Percentiles rank a stretch among this genome's conserved stretches.
phyloP scores from a whole-genome alignment of 2,888 invertebrate species.

The Ophion obscuratus region DNA sequence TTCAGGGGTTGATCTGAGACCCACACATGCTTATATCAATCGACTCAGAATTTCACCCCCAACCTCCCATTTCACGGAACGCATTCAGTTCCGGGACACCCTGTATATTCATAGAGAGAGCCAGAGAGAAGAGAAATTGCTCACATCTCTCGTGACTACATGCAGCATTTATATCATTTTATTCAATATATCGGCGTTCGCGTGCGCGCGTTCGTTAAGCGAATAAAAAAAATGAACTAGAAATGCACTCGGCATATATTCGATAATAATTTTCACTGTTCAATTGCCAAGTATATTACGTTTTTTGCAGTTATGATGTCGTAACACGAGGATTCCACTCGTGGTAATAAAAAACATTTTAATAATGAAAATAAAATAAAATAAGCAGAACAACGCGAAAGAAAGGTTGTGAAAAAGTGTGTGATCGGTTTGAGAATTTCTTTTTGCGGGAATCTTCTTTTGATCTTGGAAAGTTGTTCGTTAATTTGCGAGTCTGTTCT shows the following conservation, averaged over 20 bases:
- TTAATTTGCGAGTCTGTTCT: too few species aligned
- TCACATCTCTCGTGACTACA: constrained; percentile 7
- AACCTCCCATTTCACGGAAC: too few species aligned
- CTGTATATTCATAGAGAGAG: background rate
- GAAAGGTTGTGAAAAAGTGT: too few species aligned
- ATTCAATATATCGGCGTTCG: constrained; percentile 16
- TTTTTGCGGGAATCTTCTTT: too few species aligned
- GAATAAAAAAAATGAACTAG: constrained; percentile 38
- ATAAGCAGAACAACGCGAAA: too few species aligned
- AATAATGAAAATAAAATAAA: background rate
- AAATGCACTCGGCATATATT: constrained; percentile 13
- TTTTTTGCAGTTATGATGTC: background rate
- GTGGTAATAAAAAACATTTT: background rate
- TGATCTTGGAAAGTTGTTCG: too few species aligned
- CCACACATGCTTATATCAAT: too few species aligned
- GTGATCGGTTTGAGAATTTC: too few species aligned
- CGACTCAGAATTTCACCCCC: too few species aligned
- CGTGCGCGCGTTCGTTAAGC: constrained; percentile 21
- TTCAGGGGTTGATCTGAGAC: too few species aligned
- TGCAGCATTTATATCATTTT: constrained; percentile 23
- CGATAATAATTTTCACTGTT: constrained; percentile 25
- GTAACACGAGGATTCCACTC: background rate
- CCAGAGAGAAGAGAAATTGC: constrained; percentile 18
- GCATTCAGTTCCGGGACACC: too few species aligned
- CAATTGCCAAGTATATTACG: background rate